Conservation (phyloP, 2,888 invertebrate genomes). For the Lycia hirtaria region DNA sequence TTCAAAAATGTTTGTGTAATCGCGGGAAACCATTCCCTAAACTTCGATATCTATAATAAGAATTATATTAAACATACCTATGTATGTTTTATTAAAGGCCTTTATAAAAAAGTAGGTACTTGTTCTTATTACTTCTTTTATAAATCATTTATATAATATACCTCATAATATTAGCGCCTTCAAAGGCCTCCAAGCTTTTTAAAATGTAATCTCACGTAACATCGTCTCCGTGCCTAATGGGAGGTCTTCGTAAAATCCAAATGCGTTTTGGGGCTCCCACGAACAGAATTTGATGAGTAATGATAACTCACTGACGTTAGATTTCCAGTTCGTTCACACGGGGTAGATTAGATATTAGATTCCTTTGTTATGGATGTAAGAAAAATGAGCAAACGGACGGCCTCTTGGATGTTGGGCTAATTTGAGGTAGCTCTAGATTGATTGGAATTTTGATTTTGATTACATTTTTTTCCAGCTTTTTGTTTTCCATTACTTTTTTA, state of each 20-base stretch:
- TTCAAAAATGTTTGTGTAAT: too few relatives aligned
- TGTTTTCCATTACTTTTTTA: too few relatives aligned
- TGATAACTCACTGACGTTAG: conserved; percentile 27
- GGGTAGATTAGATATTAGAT: conserved; percentile 39
- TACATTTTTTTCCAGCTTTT: not conserved
- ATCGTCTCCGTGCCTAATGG: conserved; percentile 3
- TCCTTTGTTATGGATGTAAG: conserved; percentile 12
- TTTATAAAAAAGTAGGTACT: too few relatives aligned
- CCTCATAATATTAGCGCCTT: too few relatives aligned
- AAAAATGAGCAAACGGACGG: conserved; percentile 21
- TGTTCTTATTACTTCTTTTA: too few relatives aligned
- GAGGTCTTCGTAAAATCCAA: conserved; percentile 47
- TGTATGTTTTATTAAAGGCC: too few relatives aligned
- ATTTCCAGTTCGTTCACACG: conserved; percentile 29
- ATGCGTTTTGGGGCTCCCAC: conserved; percentile 44
- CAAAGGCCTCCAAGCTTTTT: too few relatives aligned
- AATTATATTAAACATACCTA: too few relatives aligned
- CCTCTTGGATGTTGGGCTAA: not conserved
- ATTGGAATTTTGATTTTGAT: not conserved
- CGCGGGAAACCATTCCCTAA: too few relatives aligned
- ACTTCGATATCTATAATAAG: too few relatives aligned
- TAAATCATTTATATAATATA: too few relatives aligned
- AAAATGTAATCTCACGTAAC: not conserved
- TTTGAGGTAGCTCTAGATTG: not conserved
- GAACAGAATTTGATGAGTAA: conserved; percentile 51